These are phyloP conservation scores for Gnatocerus cornutus DNA, from an alignment of 2,888 invertebrate species.

Conservation along the genomic window DNA sequence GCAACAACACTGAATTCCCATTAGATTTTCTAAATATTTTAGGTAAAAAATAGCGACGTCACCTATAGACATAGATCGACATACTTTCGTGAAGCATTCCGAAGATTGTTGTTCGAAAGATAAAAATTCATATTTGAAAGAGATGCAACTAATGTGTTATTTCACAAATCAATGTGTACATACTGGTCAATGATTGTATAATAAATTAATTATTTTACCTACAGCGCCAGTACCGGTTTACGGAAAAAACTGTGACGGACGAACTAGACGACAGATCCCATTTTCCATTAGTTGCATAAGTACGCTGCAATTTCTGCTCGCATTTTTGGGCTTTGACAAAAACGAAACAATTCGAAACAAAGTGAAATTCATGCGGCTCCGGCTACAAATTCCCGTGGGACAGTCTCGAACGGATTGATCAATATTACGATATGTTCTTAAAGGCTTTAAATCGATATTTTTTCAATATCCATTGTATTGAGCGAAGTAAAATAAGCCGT, in stretches of 20 bases:
- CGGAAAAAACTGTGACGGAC: conserved; percentile 27
- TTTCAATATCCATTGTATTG: too few relatives aligned
- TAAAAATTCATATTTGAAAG: conserved; percentile 37
- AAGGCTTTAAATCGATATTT: too few relatives aligned
- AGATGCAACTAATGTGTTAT: conserved; percentile 39
- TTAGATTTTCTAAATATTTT: conserved; percentile 33
- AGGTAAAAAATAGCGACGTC: conserved; percentile 25
- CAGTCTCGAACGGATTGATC: conserved; percentile 38
- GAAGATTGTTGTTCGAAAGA: conserved; percentile 25
- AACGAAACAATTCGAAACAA: conserved; percentile 42
- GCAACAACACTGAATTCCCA: conserved; percentile 34
- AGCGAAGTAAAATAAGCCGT: too few relatives aligned
- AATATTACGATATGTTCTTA: conserved; percentile 37
- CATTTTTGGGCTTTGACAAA: conserved; percentile 37
- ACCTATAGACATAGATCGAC: conserved; percentile 16
- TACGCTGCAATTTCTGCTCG: conserved; percentile 45
- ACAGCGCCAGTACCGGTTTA: conserved; percentile 32
- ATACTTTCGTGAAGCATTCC: conserved; percentile 32
- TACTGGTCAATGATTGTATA: conserved; percentile 45
- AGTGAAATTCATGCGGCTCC: conserved; percentile 36
- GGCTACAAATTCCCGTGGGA: conserved; percentile 44
- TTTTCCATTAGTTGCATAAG: conserved; percentile 42
- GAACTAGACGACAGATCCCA: conserved; percentile 12
- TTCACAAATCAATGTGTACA: conserved; percentile 47
- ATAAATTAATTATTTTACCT: conserved; percentile 46